Evolutionary conservation across 2,888 invertebrate genomes (phyloP), one percentile per base, ranked within the genome.

Genomic region (Sesia bembeciformis): DNA sequence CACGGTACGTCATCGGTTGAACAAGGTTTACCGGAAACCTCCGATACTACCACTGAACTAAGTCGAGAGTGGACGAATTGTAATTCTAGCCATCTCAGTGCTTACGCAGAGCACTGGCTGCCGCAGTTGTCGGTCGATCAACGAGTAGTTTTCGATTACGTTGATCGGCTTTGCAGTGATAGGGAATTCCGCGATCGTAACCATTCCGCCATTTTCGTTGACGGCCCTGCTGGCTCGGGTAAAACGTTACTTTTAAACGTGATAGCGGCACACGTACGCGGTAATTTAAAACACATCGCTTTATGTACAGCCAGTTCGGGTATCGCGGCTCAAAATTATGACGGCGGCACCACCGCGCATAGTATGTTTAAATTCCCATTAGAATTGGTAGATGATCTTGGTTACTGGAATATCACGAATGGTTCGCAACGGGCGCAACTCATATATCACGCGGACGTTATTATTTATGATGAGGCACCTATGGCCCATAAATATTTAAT

Each of bases 381-480:
- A 23, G 53, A 55, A 7, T 38, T 43, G 1, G 52, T 52, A 5
- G 54, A 55, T 49, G 54, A 55, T 43, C 40, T 52, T 4, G 54
- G 54, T 6, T 51, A 51, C 8, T 54, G 54, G 54, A 41, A 43
- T 43, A 4, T 43, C 8, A 43, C 43, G 4, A 43, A 6, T 8
- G 43, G 43, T 43, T 38, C 53, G 4, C 50, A 52, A 50, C 55
- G 53, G 8, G 52, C 50, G 6, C 50, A 55, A 50, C 53, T 55
- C 50, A 55, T 55, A 39, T 23, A 5, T 3, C 40, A 55, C 40
- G 38, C 52, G 0, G n/a, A 52, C 6, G 52, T 55, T 7, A 55
- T 55, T n/a, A 55, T 55, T 38, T 56, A 53, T 23, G 56, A 56
- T 40, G 56, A 56, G 39, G 56, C 56, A n/a, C 56, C 56, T 40